Evolutionary conservation across 2,113 vertebrate species (phyloP), one percentile per base, ranked within the genome.

Genomic region (Pseudorhombus dupliciocellatus): DNA sequence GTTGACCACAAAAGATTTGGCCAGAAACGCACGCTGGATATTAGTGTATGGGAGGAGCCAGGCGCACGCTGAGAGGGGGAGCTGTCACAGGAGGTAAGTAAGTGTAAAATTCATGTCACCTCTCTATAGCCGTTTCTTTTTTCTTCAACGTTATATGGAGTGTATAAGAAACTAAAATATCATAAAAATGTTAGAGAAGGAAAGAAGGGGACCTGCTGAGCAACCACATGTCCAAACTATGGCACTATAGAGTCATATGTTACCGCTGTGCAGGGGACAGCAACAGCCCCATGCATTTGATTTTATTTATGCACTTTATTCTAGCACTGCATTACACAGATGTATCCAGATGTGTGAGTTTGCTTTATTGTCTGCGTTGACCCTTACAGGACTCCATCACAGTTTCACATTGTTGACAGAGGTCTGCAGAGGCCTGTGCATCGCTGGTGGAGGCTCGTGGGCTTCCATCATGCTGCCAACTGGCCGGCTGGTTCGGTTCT

Each of bases 1-100:
- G 84, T 62, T 87, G 64, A 83, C 85, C 83, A 83, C 73, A 83
- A 66, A 72, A 15, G 20, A 25, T 21, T 34, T 52, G 55, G 59
- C 65, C 31, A 37, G n/a, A 82, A 85, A 66, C 26, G 46, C 56
- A 59, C 21, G 40, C 65, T 73, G 65, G 62, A 9, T 72, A 70
- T 76, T 80, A 82, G 59, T 54, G 70, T 75, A 68, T 70, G 59
- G 37, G 59, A 58, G 7, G 53, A 66, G 67, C 64, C 57, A 69
- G 57, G 52, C 60, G 51, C 61, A 25, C 24, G 50, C 14, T 10
- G 42, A n/a, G 30, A 57, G 18, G 50, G 37, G 75, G 75, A 57
- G 44, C 2, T 5, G 0, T 63, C 20, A 25, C 10, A 54, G 10
- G 26, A 50, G 55, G 76, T 55, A 28, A 67, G 42, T 15, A 80